Conservation (phyloP, 2,888 invertebrate species). For the Ormia ochracea region DNA sequence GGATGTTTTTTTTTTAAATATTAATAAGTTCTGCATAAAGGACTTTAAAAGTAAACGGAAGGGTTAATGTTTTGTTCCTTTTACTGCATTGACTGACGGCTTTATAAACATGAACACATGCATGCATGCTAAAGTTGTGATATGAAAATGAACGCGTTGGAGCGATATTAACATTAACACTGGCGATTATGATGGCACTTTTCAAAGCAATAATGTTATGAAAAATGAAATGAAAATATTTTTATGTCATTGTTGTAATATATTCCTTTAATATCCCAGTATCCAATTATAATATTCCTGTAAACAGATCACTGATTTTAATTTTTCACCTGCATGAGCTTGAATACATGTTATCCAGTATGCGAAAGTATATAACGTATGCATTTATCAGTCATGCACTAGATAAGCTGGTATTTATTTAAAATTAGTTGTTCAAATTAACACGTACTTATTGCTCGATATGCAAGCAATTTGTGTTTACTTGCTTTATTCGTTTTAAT, state of each 20-base stretch:
- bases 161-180: not conserved
- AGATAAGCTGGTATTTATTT: not conserved
- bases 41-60: not conserved
- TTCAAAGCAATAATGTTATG: conserved; percentile 13
- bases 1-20: no score
- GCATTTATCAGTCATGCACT: not conserved
- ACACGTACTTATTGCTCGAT: not conserved
- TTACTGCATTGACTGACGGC: conserved; percentile 17
- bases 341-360: not conserved
- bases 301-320: conserved; percentile 42
- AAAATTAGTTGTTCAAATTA: not conserved
- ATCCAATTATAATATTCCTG: conserved; percentile 16
- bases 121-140: not conserved
- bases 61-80: conserved; percentile 30
- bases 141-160: conserved; percentile 38
- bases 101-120: conserved; percentile 30
- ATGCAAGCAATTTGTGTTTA: not conserved
- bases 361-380: not conserved
- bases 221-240: conserved; percentile 15
- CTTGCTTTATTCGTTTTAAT: not conserved
- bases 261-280: not conserved
- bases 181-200: not conserved
- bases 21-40: not conserved
- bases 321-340: conserved; percentile 45
- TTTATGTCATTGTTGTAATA: not conserved